These are phyloP conservation scores for Galagoides demidoff DNA, from an alignment of 2,797 vertebrate genomes.

Conservation along the genomic window DNA sequence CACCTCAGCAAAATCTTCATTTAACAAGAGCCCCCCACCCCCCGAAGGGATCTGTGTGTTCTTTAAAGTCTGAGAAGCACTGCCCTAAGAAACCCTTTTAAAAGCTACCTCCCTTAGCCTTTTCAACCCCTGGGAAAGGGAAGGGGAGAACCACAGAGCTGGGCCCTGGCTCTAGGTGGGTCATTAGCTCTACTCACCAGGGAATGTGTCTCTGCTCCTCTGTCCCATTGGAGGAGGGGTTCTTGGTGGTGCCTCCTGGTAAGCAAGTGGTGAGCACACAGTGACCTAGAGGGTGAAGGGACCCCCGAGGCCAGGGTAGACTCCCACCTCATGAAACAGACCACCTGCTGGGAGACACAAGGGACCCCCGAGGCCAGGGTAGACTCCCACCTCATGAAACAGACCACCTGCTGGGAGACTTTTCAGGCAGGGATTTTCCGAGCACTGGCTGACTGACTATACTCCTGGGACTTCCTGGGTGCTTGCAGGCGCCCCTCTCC, in stretches of 20 bases:
- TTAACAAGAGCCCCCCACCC: background rate
- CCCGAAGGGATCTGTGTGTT: too few species aligned
- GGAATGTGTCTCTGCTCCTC: background rate
- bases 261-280: background rate
- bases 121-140: background rate
- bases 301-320: too few species aligned
- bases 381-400: too few species aligned
- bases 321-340: too few species aligned
- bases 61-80: background rate
- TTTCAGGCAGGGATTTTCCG: too few species aligned
- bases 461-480: too few species aligned
- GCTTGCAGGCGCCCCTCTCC: too few species aligned
- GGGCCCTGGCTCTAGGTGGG: background rate
- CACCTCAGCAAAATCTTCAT: background rate
- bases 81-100: background rate
- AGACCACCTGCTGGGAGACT: too few species aligned
- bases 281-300: too few species aligned
- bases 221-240: background rate
- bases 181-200: background rate
- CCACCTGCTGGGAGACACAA: too few species aligned
- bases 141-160: background rate
- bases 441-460: too few species aligned
- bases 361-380: too few species aligned
- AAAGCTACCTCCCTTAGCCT: background rate
- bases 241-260: background rate